phyloP scores from a whole-genome alignment of 2,888 invertebrate species.

The Dexiosoma caninum region DNA sequence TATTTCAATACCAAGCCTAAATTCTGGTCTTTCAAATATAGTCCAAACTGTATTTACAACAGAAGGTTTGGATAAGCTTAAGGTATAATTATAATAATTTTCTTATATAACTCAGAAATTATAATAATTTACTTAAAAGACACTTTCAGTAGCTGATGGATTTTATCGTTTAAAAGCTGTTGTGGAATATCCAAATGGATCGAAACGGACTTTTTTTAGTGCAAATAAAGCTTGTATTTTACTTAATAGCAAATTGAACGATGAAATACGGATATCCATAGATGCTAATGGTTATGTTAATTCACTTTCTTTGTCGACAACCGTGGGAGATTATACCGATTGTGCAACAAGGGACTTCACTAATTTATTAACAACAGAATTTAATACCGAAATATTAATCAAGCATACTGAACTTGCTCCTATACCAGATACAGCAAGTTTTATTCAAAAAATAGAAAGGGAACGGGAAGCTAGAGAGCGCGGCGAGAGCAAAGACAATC shows the following conservation, averaged over 20 bases:
- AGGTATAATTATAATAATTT: slow-evolving; percentile 79
- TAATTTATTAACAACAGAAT: slow-evolving; percentile 79
- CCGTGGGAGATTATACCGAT: slow-evolving; percentile 69
- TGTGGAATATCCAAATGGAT: slow-evolving; percentile 83
- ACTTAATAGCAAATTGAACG: slow-evolving; percentile 86
- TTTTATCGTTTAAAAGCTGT: slow-evolving; percentile 86
- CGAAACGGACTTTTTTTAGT: slow-evolving; percentile 84
- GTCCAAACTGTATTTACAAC: slow-evolving; percentile 81
- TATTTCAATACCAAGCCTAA: slow-evolving; percentile 84
- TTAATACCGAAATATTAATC: slow-evolving; percentile 88
- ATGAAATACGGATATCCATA: slow-evolving; percentile 87
- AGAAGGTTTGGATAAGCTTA: slow-evolving; percentile 80
- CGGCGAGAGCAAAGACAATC: slow-evolving; percentile 93
- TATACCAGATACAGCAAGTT: slow-evolving; percentile 95
- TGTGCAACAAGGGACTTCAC: slow-evolving; percentile 64
- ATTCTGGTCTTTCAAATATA: slow-evolving; percentile 82
- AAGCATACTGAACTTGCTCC: slow-evolving; percentile 90
- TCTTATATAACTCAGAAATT: background rate
- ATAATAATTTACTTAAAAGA: slow-evolving; percentile 75
- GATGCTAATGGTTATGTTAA: slow-evolving; percentile 88
- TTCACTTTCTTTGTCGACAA: slow-evolving; percentile 82
- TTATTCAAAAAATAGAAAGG: slow-evolving; percentile 94
- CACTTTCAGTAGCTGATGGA: slow-evolving; percentile 83
- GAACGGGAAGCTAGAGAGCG: slow-evolving; percentile 93
- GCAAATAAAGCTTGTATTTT: slow-evolving; percentile 89